Conservation (phyloP, 2,797 vertebrate species). For the Sparidentex hasta region DNA sequence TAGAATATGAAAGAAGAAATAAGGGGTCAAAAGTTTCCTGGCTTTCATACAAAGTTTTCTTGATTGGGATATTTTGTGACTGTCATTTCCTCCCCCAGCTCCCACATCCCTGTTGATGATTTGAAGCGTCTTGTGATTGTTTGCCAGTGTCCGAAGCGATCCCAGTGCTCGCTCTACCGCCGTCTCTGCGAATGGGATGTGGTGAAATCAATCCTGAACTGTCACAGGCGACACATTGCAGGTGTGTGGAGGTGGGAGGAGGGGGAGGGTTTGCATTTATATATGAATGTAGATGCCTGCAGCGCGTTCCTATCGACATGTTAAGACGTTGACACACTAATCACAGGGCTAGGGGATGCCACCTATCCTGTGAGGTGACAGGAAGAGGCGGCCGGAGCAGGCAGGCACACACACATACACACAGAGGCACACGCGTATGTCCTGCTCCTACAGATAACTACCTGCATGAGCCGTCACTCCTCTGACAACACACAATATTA, state of each 20-base stretch:
- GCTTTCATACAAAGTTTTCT: conserved; percentile 72
- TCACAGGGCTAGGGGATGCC: conserved; percentile 84
- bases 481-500: conserved; percentile 87
- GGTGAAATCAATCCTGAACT: conserved; percentile 84
- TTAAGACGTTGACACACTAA: conserved; percentile 88
- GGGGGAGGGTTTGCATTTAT: conserved; percentile 73
- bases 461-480: conserved; percentile 77
- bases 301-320: conserved; percentile 75
- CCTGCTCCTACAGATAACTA: conserved; percentile 78
- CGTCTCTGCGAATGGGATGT: conserved; percentile 61
- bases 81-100: conserved; percentile 58
- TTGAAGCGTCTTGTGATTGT: conserved; percentile 68
- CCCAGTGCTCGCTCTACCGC: conserved; percentile 47
- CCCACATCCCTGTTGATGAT: conserved; percentile 42
- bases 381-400: conserved; percentile 62
- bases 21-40: conserved; percentile 69
- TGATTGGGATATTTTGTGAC: conserved; percentile 70
- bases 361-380: conserved; percentile 82
- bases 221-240: conserved; percentile 68
- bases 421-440: conserved; percentile 35
- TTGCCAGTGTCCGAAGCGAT: conserved; percentile 67
- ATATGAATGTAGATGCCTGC: conserved; percentile 84
- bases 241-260: conserved; percentile 54
- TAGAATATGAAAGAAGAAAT: conserved; percentile 79
- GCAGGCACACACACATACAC: conserved; percentile 34